phyloP scores from a whole-genome alignment of 2,888 invertebrate species.

The Heliconius charithonia region DNA sequence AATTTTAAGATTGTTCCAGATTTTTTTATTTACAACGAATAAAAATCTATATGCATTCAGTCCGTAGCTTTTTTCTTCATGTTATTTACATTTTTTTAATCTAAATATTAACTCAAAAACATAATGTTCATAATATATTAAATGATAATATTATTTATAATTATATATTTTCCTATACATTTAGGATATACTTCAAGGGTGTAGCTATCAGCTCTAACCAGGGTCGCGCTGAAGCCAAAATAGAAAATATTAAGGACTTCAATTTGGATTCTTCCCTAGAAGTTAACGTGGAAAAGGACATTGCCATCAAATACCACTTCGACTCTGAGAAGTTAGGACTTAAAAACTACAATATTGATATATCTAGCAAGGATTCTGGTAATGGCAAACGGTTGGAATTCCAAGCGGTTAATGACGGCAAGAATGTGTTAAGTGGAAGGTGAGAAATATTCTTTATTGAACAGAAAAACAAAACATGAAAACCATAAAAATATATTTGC shows the following conservation, averaged over 20 bases:
- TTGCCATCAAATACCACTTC: constrained; percentile 84
- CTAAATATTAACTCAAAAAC: too few species aligned
- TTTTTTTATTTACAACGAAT: too few species aligned
- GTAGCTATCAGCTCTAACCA: constrained; percentile 80
- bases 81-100: too few species aligned
- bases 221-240: constrained; percentile 81
- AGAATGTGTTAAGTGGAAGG: constrained; percentile 88
- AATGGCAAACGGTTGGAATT: constrained; percentile 86
- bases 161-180: constrained; percentile 17
- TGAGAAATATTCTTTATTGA: constrained; percentile 52
- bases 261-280: constrained; percentile 81
- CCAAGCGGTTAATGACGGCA: constrained; percentile 85
- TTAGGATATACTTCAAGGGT: constrained; percentile 70
- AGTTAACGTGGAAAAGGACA: constrained; percentile 85
- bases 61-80: too few species aligned
- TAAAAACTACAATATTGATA: constrained; percentile 86
- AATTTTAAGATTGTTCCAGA: too few species aligned
- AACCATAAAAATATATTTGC: too few species aligned
- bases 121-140: neutral
- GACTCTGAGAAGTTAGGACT: constrained; percentile 86
- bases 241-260: constrained; percentile 82
- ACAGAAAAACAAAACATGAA: too few species aligned
- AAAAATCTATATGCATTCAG: too few species aligned
- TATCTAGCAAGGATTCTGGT: constrained; percentile 84
- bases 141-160: neutral